These are phyloP conservation scores for Calliphora vomitoria DNA, from an alignment of 2,888 invertebrate species.

Conservation along the genomic window DNA sequence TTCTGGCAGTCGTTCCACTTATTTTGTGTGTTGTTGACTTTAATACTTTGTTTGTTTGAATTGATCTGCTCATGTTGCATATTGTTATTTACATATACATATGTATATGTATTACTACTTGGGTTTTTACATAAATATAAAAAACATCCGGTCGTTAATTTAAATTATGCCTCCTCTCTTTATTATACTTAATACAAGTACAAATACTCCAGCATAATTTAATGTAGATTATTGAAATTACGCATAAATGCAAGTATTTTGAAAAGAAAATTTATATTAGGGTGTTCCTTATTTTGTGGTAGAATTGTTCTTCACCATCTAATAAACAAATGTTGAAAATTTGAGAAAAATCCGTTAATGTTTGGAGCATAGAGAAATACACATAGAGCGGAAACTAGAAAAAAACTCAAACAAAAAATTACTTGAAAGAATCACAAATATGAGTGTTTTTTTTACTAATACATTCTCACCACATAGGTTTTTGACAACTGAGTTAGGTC, in stretches of 20 bases:
- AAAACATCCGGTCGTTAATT: constrained; percentile 72
- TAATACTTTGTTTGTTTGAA: constrained; percentile 56
- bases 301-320: too few relatives aligned
- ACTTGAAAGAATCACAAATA: too few relatives aligned
- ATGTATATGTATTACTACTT: background rate
- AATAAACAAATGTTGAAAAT: too few relatives aligned
- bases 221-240: constrained; percentile 51
- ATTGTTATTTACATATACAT: constrained; percentile 8
- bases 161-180: constrained; percentile 68
- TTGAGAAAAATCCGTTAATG: too few relatives aligned
- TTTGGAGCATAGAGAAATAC: too few relatives aligned
- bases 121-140: constrained; percentile 31
- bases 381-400: too few relatives aligned
- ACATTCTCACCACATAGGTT: too few relatives aligned
- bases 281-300: too few relatives aligned
- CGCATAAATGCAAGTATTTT: background rate
- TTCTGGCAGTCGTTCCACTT: constrained; percentile 29
- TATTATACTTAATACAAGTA: constrained; percentile 52
- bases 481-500: too few relatives aligned
- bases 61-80: constrained; percentile 52
- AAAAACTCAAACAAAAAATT: too few relatives aligned
- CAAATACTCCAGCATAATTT: constrained; percentile 62
- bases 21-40: constrained; percentile 39
- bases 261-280: background rate
- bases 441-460: too few relatives aligned